phyloP scores from a whole-genome alignment of 64 coral and sea anemone genomes.

The Cladopsammia gracilis region DNA sequence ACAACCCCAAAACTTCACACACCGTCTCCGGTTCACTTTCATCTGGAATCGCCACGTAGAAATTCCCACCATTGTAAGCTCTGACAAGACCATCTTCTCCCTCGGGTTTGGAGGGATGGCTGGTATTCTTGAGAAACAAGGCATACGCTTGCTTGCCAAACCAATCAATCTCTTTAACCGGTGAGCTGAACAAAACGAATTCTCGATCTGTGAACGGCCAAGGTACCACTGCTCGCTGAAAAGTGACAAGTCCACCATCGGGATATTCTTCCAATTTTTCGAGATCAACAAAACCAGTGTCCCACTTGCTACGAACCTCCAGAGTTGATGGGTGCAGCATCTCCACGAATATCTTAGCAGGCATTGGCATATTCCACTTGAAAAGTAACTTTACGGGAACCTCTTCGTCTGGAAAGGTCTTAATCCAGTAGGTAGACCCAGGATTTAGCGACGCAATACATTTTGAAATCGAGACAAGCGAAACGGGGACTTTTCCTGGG shows the following conservation, averaged over 20 bases:
- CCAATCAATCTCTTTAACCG: slow-evolving; percentile 2
- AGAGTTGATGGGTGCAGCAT: background rate
- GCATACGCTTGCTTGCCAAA: background rate
- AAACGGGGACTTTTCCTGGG: too few species aligned
- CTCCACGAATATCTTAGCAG: background rate
- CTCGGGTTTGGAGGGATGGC: slow-evolving; percentile 24
- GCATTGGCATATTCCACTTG: slow-evolving; percentile 27
- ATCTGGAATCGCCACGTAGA: slow-evolving; percentile 6
- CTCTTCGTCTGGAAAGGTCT: slow-evolving; percentile 21
- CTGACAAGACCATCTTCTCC: slow-evolving; percentile 5
- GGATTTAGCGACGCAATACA: background rate
- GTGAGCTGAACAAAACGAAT: slow-evolving; percentile 1
- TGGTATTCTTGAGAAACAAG: slow-evolving; percentile 10
- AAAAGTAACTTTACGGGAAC: slow-evolving; percentile 38
- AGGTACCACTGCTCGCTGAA: background rate
- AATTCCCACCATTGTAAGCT: slow-evolving; percentile 53
- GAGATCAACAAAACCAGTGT: background rate
- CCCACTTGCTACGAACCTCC: slow-evolving; percentile 23
- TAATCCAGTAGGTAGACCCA: slow-evolving; percentile 10
- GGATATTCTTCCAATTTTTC: slow-evolving; percentile 20
- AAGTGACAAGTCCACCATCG: slow-evolving; percentile 10
- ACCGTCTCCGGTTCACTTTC: background rate
- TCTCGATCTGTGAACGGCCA: slow-evolving; percentile 12
- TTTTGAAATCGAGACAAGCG: too few species aligned
- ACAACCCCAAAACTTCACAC: slow-evolving; percentile 51